These are phyloP conservation scores for Bolinopsis microptera DNA, from an alignment of 37 sponge, comb jelly and placozoan species.

Conservation along the genomic window DNA sequence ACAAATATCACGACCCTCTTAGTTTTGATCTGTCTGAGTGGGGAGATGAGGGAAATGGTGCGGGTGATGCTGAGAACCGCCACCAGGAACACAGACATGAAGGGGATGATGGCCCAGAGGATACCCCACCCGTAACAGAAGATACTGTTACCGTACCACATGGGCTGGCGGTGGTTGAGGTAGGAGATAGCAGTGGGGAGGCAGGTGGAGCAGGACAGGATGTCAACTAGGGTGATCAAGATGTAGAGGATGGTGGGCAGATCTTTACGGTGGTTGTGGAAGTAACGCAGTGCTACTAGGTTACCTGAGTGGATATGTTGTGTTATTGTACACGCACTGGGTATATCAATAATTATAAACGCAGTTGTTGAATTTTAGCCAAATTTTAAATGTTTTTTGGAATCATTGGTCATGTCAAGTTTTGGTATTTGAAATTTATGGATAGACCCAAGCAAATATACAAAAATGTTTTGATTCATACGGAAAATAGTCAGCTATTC, in stretches of 20 bases:
- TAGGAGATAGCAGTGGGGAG: conserved; percentile 33
- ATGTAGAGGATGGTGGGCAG: conserved; percentile 48
- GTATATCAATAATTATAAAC: not conserved
- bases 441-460: no score
- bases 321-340: not conserved
- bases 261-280: conserved; percentile 10
- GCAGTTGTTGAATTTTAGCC: no score
- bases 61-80: conserved; percentile 60
- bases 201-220: conserved; percentile 50
- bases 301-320: conserved; percentile 17
- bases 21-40: not conserved
- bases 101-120: conserved; percentile 61
- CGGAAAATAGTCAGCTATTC: no score
- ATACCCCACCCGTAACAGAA: conserved; percentile 46
- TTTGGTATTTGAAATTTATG: no score
- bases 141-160: conserved; percentile 35
- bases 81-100: conserved; percentile 52
- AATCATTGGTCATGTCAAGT: not conserved
- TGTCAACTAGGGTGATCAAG: conserved; percentile 17
- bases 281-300: conserved; percentile 2
- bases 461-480: no score
- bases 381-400: not conserved
- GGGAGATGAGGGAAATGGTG: conserved; percentile 33
- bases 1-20: not conserved
- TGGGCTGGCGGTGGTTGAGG: conserved; percentile 46